Evolutionary conservation across 2,888 invertebrate species (phyloP).

Genomic region (Dolichopus griseipennis): DNA sequence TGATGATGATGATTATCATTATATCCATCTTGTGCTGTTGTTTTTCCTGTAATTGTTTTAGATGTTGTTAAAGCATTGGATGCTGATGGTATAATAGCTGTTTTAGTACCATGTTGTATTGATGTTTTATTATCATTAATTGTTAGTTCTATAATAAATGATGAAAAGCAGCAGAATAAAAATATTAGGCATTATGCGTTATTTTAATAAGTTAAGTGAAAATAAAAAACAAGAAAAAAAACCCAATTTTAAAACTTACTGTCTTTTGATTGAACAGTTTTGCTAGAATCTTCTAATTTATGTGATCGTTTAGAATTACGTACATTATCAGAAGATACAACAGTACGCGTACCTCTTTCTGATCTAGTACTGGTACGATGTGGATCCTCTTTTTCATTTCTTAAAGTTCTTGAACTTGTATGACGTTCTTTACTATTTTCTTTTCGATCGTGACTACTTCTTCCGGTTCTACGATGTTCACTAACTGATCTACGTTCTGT

Average conservation of each 20-base stretch:
- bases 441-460: conserved; percentile 25
- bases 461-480: not conserved
- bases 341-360: not conserved
- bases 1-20: not conserved
- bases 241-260: not conserved
- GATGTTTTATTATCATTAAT: not conserved
- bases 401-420: not conserved
- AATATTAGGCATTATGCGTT: not conserved
- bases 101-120: conserved; percentile 17
- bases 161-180: not conserved
- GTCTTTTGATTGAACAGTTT: conserved; percentile 10
- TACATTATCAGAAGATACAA: conserved; percentile 1
- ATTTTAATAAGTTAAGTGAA: not conserved
- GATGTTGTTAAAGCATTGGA: not conserved
- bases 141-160: not conserved
- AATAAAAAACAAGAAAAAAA: too few relatives aligned
- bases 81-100: conserved; percentile 21
- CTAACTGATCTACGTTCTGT: not conserved
- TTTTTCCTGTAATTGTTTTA: not conserved
- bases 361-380: conserved; percentile 20
- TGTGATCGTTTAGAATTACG: not conserved
- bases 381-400: not conserved
- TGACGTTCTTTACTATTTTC: conserved; percentile 27
- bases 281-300: not conserved
- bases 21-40: not conserved